Evolutionary conservation across 2,113 vertebrate species (phyloP), one percentile per base, ranked within the genome.

Genomic region (Propithecus coquereli): DNA sequence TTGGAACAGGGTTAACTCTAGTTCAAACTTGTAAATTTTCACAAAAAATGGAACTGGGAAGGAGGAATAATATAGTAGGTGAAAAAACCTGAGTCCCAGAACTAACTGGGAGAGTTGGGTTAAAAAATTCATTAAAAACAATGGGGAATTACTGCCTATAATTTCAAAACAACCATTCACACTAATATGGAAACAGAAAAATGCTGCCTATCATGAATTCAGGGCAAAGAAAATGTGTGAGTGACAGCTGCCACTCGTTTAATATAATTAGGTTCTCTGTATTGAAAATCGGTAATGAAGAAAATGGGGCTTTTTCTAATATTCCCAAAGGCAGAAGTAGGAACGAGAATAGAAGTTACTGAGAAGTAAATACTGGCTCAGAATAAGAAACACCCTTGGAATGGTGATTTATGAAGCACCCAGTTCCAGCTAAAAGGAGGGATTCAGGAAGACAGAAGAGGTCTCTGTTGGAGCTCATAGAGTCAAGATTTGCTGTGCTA

Each of bases 211-310:
- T 47, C 23, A 74, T 1, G 7, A 90, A 87, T 80, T 80, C n/a
- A 34, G 61, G 40, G 59, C 63, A 94, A 89, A 17, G 8, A 3
- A 65, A 77, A 73, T 9, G 16, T 32, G 0, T 86, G 71, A 81
- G 17, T 91, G 54, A 82, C 43, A 52, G 63, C 50, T 90, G 74
- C 14, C 70, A 73, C 43, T 95, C 37, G 63, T 27, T n/a, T 47
- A 87, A 54, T 22, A 76, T 82, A 93, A 94, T 11, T 65, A 70
- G 71, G 9, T 6, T 40, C 2, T 61, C 66, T 63, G 85, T 57
- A 61, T 90, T 68, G 40, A 66, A 86, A 91, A 93, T 87, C 20
- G 43, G 32, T 95, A 85, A 94, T 68, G 11, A 87, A 12, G 6
- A 66, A 76, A 76, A 77, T 65, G 11, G 25, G 57, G 13, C 32